Evolutionary conservation across 2,888 invertebrate genomes (phyloP), one percentile per base, ranked within the genome.

Genomic region (Plagodis dolabraria): DNA sequence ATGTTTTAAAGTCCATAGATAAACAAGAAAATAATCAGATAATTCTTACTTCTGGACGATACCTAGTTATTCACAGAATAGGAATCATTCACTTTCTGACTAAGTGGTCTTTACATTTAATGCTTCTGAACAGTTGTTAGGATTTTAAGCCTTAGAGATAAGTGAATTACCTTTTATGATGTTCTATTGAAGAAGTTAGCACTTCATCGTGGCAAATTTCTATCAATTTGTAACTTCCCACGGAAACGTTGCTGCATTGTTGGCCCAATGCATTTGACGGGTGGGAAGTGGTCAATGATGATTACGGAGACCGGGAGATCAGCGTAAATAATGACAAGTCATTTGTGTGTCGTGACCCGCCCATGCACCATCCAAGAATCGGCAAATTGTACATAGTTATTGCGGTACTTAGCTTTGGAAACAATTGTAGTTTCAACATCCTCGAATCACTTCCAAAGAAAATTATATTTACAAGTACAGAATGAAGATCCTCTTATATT

Each of bases 221-320:
- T 68, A 72, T 68, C 66, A 72, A 74, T 80, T 74, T 75, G 72
- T 65, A 52, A 77, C 74, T 88, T 89, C 89, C 81, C 89, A 89
- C 85, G 87, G 82, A 85, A 79, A 78, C 73, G 72, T 68, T 71
- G 73, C 64, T 65, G 74, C 74, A 82, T 81, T 85, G 82, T 79
- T 72, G 71, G 69, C 68, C 59, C 68, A 65, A 72, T 70, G 74
- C 64, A 69, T 69, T 74, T 75, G 68, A 71, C 69, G 69, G 76
- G 79, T 79, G 85, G 87, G 88, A 87, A 86, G 76, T 80, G 75
- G 77, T 78, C 82, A 82, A 82, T 81, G 83, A 82, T 86, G 86
- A 85, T 83, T 84, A 70, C 77, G 46, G 54, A 48, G 50, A 60
- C 62, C 70, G 59, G 59, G 65, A 69, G 76, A 84, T 82, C 75